Percentiles rank a stretch among this genome's conserved stretches.
Conservation (phyloP, 2,888 invertebrate genomes). For the Nudaria mundana region DNA sequence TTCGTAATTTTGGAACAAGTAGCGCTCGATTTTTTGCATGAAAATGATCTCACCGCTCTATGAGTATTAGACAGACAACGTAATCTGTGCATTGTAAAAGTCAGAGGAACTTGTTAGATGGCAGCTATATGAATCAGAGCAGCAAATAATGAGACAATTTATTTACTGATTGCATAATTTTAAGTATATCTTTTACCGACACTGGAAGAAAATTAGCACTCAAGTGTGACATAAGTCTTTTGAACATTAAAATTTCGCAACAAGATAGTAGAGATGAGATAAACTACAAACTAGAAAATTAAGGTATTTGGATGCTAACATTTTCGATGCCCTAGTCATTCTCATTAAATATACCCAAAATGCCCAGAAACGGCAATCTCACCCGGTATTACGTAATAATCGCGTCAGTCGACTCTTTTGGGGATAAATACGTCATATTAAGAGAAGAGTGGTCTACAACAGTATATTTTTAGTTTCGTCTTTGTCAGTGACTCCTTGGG, state of each 20-base stretch:
- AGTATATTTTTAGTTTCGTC: too few species aligned
- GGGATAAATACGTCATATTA: too few species aligned
- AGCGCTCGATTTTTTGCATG: slow-evolving; percentile 34
- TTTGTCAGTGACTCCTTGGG: too few species aligned
- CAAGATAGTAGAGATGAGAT: slow-evolving; percentile 17
- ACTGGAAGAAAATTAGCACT: slow-evolving; percentile 8
- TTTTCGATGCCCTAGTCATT: too few species aligned
- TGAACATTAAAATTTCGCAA: slow-evolving; percentile 6
- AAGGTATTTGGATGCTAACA: too few species aligned
- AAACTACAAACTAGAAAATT: slow-evolving; percentile 3
- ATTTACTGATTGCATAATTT: slow-evolving; percentile 3
- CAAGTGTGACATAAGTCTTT: slow-evolving; percentile 12
- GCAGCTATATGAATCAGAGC: slow-evolving; percentile 19
- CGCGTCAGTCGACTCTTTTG: too few species aligned
- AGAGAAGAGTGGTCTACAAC: too few species aligned
- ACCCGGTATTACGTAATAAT: too few species aligned
- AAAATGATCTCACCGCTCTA: slow-evolving; percentile 47
- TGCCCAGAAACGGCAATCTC: too few species aligned
- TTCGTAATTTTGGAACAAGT: slow-evolving; percentile 27
- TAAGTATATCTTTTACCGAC: slow-evolving; percentile 8
- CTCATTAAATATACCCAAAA: too few species aligned
- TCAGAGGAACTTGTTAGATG: slow-evolving; percentile 16
- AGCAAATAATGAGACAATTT: slow-evolving; percentile 14
- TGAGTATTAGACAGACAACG: slow-evolving; percentile 40
- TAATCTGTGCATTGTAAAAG: slow-evolving; percentile 20